These are phyloP conservation scores for Lordiphosa clarofinis DNA, from an alignment of 1,140 invertebrate genomes.

Conservation along the genomic window DNA sequence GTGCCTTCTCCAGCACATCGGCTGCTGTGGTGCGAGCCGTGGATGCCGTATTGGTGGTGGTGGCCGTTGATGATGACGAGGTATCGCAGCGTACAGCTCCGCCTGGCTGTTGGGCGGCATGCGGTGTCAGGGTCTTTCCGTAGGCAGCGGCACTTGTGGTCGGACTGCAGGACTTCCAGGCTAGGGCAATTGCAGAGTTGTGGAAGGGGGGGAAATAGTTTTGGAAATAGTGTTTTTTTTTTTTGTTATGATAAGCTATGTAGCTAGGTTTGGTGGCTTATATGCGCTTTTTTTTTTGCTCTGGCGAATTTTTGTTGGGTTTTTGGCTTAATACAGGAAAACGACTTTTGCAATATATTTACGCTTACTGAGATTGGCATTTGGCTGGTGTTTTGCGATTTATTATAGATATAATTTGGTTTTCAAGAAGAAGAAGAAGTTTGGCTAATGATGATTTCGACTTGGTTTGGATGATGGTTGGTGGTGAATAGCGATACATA, in stretches of 20 bases:
- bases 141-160: conserved; percentile 59
- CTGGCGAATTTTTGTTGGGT: conserved; percentile 29
- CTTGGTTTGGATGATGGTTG: conserved; percentile 58
- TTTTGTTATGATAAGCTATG: conserved; percentile 68
- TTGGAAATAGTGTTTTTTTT: conserved; percentile 67
- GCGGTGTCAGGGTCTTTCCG: conserved; percentile 58
- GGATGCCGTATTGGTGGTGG: conserved; percentile 70
- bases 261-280: conserved; percentile 36
- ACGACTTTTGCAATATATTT: conserved; percentile 69
- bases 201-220: conserved; percentile 68
- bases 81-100: conserved; percentile 55
- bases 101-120: conserved; percentile 43
- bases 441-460: conserved; percentile 71
- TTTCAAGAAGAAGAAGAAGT: conserved; percentile 20
- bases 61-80: conserved; percentile 64
- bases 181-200: conserved; percentile 45
- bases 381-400: conserved; percentile 59
- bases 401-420: conserved; percentile 10
- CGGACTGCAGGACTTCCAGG: conserved; percentile 69
- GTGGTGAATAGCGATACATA: conserved; percentile 74
- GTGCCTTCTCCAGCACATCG: conserved; percentile 90
- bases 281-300: conserved; percentile 62
- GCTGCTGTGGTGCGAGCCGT: conserved; percentile 83
- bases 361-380: conserved; percentile 65
- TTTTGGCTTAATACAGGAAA: conserved; percentile 50